Evolutionary conservation across 2,113 vertebrate species (phyloP).

Genomic region (Gymnogyps californianus): DNA sequence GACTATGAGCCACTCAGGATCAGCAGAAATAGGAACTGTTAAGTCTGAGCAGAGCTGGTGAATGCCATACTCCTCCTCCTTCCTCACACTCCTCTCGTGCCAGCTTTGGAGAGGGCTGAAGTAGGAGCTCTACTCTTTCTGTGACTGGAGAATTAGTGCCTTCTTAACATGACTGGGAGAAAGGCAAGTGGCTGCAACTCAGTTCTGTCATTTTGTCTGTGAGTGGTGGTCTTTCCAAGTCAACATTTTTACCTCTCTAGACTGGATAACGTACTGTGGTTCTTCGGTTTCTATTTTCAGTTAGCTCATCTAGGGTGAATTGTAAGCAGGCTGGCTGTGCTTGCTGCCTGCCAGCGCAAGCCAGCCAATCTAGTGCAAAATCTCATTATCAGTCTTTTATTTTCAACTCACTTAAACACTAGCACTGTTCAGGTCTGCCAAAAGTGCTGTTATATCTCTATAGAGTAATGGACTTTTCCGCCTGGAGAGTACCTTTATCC

Average conservation of each 20-base stretch:
- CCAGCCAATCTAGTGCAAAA: constrained; percentile 44
- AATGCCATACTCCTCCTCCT: not conserved
- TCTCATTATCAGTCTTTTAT: constrained; percentile 53
- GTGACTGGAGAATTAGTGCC: not conserved
- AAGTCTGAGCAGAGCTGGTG: not conserved
- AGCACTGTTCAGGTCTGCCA: not conserved
- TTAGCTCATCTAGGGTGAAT: not conserved
- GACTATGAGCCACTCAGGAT: not conserved
- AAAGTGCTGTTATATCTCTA: not conserved
- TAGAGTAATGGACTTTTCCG: not conserved
- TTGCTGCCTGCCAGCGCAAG: not conserved
- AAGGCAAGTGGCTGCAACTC: not conserved
- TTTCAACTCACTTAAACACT: constrained; percentile 37
- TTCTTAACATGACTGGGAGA: not conserved
- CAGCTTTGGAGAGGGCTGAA: not conserved
- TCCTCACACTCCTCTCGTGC: not conserved
- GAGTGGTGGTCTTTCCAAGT: not conserved
- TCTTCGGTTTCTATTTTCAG: constrained; percentile 22
- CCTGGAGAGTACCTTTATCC: not conserved
- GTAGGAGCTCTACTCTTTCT: not conserved
- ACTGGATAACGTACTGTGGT: not conserved
- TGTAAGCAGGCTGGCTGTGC: constrained; percentile 25
- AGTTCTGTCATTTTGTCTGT: not conserved
- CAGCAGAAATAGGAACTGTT: not conserved
- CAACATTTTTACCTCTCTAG: not conserved